Evolutionary conservation across 2,113 vertebrate genomes (phyloP).

Genomic region (Polypterus bichir): DNA sequence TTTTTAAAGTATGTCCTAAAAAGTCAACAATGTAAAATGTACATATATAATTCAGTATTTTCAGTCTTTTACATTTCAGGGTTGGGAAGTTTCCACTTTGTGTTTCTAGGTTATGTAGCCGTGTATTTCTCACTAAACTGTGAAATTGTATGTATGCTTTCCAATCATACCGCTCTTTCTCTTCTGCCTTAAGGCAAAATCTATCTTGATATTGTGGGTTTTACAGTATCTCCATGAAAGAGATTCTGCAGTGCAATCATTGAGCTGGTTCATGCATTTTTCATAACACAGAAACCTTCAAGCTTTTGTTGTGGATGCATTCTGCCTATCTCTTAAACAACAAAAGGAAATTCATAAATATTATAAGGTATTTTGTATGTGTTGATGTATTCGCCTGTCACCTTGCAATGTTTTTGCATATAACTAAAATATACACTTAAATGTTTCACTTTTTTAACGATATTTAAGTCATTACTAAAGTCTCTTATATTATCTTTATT

Average conservation of each 20-base stretch:
- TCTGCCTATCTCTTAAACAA: conserved; percentile 36
- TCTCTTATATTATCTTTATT: too few relatives aligned
- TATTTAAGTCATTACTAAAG: too few relatives aligned
- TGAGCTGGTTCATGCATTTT: conserved; percentile 49
- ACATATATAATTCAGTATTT: too few relatives aligned
- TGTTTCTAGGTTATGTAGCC: too few relatives aligned
- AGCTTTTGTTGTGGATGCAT: conserved; percentile 31
- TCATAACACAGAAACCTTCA: conserved; percentile 47
- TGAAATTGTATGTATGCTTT: conserved; percentile 23
- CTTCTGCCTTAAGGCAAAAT: conserved; percentile 11
- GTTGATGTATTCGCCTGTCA: conserved; percentile 20
- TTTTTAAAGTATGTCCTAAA: too few relatives aligned
- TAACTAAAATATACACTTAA: not conserved
- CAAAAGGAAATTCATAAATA: conserved; percentile 50
- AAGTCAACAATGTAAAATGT: too few relatives aligned
- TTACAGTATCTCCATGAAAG: conserved; percentile 38
- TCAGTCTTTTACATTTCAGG: too few relatives aligned
- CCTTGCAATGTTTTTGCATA: conserved; percentile 3
- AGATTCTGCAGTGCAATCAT: conserved; percentile 35
- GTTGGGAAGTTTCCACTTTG: too few relatives aligned
- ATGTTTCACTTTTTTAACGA: too few relatives aligned
- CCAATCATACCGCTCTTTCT: conserved; percentile 19
- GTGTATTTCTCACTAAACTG: conserved; percentile 21
- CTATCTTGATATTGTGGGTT: conserved; percentile 16
- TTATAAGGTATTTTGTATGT: conserved; percentile 23